Base-by-base conservation (phyloP, 2,888 invertebrate genomes). In the Metallyticus violacea region DNA sequence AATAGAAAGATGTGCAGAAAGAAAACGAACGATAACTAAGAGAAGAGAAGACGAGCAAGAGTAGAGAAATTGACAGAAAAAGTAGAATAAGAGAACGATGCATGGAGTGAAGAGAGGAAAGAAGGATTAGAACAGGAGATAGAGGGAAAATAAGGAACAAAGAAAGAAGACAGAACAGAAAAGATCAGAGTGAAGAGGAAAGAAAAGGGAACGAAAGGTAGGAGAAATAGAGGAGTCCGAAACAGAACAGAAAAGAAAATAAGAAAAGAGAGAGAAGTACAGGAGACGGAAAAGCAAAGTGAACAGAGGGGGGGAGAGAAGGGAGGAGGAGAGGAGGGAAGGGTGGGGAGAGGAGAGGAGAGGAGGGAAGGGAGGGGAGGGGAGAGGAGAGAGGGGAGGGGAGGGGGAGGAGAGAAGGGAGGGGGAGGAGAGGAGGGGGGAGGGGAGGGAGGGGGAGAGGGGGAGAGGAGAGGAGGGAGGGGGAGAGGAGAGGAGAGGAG, bases 361-460 rank as follows among this genome's bases (percentile, higher is more conserved):
- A 40, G 25, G 84, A 27, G 6, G 76, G 76, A 62, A 79, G 77
- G 82, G 7, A 77, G 6, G 76, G 28, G 76, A 26, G 76, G 2
- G 28, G 81, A 80, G 77, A 22, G 28, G 79, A 26, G 77, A 86
- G 81, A 78, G 2, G 9, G 4, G 26, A 26, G 22, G 0, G 7
- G 0, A 4, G 2, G 26, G 22, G 4, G 1, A 86, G 9, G n/a
- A 26, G 81, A 79, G 28, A 62, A 26, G 28, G 81, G 83, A 27
- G 62, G 26, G 85, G 77, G 27, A 77, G 77, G 88, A 76, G 40
- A 78, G 82, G 30, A 85, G 62, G 7, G 62, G 26, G 77, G 85
- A 79, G 76, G 81, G 40, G 84, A 26, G 79, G 78, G 81, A 29
- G 27, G 77, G 76, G 76, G 25, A 62, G 5, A 29, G 28, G 77